Percentiles rank a stretch among this genome's conserved stretches.
Conservation (phyloP, 2,113 vertebrate genomes). For the Clarias batrachus region DNA sequence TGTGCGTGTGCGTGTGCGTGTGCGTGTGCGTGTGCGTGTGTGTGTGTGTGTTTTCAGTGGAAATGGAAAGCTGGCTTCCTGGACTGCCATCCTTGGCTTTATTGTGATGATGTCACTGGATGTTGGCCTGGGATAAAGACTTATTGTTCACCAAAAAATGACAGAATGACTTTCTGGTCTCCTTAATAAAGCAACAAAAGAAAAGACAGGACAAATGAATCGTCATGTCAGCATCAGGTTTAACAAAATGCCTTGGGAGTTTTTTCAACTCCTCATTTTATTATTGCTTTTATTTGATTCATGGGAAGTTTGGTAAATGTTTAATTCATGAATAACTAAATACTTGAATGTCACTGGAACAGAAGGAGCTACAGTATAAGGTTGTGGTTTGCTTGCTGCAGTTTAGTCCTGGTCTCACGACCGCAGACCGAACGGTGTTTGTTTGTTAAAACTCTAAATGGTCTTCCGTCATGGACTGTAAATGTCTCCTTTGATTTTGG, state of each 20-base stretch:
- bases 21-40: background rate
- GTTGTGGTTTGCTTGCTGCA: background rate
- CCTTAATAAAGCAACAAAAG: background rate
- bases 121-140: slow-evolving; percentile 84
- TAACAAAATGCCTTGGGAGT: slow-evolving; percentile 10
- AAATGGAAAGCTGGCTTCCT: slow-evolving; percentile 91
- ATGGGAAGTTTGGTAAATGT: background rate
- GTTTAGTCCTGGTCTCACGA: background rate
- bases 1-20: background rate
- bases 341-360: slow-evolving; percentile 49
- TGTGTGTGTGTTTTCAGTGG: slow-evolving; percentile 72
- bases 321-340: slow-evolving; percentile 3
- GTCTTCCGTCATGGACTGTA: background rate
- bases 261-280: slow-evolving; percentile 1
- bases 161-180: background rate
- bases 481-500: background rate
- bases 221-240: slow-evolving; percentile 4
- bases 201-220: slow-evolving; percentile 54
- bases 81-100: slow-evolving; percentile 90
- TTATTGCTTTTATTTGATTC: slow-evolving; percentile 23
- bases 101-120: slow-evolving; percentile 99
- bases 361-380: background rate
- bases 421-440: background rate
- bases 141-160: background rate
- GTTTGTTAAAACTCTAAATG: slow-evolving; percentile 3